Evolutionary conservation across 1,140 invertebrate genomes (phyloP).

Genomic region (Halictus rubicundus): DNA sequence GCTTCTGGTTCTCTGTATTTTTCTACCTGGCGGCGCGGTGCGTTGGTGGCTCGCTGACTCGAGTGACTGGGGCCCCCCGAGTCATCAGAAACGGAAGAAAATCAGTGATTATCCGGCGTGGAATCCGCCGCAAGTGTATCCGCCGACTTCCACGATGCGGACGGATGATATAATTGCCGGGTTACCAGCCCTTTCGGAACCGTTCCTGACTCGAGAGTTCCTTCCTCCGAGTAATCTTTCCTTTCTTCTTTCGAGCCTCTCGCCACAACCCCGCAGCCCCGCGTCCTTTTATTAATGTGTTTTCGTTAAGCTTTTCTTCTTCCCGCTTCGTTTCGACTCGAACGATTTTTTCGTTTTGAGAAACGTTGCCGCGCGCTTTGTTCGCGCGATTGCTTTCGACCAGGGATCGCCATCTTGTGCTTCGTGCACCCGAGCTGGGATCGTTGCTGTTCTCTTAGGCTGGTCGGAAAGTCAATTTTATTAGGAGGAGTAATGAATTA

Average conservation of each 20-base stretch:
- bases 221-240: constrained; percentile 12
- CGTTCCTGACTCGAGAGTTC: not conserved
- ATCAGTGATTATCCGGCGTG: constrained; percentile 53
- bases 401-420: no score
- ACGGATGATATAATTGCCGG: constrained; percentile 47
- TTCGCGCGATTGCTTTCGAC: no score
- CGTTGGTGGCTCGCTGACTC: constrained; percentile 43
- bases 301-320: constrained; percentile 7
- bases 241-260: constrained; percentile 1
- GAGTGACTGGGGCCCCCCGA: constrained; percentile 28
- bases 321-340: not conserved
- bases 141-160: constrained; percentile 22
- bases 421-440: no score
- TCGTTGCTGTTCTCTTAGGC: no score
- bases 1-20: constrained; percentile 33
- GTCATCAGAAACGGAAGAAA: constrained; percentile 50
- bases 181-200: constrained; percentile 38
- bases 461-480: no score
- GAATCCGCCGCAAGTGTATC: constrained; percentile 46
- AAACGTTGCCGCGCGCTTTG: no score
- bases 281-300: constrained; percentile 29
- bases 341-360: no score
- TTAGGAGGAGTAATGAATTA: no score
- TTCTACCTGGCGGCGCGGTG: constrained; percentile 48
- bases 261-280: no score